Conservation (phyloP, 2,113 vertebrate genomes). For the Danio rerio region DNA sequence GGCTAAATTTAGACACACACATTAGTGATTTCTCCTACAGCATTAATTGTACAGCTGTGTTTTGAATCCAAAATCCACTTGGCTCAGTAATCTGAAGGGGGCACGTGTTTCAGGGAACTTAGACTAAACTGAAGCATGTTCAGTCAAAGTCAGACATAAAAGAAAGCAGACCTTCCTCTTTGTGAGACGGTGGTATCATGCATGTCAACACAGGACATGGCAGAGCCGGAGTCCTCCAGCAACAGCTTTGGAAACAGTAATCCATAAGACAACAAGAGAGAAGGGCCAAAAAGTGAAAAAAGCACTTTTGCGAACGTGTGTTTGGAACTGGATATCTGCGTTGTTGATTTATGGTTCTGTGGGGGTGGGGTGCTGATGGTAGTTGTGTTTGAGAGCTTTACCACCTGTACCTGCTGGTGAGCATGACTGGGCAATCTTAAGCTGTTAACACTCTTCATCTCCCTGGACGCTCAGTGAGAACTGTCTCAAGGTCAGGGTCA, state of each 20-base stretch:
- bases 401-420: slow-evolving; percentile 33
- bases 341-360: slow-evolving; percentile 66
- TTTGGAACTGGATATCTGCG: slow-evolving; percentile 20
- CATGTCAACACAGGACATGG: slow-evolving; percentile 72
- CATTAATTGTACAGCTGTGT: neutral
- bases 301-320: neutral
- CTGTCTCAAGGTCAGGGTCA: slow-evolving; percentile 52
- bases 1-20: neutral
- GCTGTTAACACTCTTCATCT: slow-evolving; percentile 60
- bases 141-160: slow-evolving; percentile 67
- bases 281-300: neutral
- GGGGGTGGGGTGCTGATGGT: slow-evolving; percentile 20
- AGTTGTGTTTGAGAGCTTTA: slow-evolving; percentile 31
- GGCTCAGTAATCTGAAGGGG: neutral
- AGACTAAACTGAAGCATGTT: slow-evolving; percentile 66
- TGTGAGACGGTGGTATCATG: slow-evolving; percentile 71
- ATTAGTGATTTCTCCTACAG: neutral
- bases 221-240: slow-evolving; percentile 31
- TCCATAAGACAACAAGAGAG: neutral
- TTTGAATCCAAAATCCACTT: neutral
- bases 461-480: slow-evolving; percentile 55
- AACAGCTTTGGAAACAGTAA: slow-evolving; percentile 41
- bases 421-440: slow-evolving; percentile 53
- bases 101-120: slow-evolving; percentile 46
- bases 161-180: slow-evolving; percentile 73